phyloP scores from a whole-genome alignment of 1,140 invertebrate species.

The Habropoda laboriosa region DNA sequence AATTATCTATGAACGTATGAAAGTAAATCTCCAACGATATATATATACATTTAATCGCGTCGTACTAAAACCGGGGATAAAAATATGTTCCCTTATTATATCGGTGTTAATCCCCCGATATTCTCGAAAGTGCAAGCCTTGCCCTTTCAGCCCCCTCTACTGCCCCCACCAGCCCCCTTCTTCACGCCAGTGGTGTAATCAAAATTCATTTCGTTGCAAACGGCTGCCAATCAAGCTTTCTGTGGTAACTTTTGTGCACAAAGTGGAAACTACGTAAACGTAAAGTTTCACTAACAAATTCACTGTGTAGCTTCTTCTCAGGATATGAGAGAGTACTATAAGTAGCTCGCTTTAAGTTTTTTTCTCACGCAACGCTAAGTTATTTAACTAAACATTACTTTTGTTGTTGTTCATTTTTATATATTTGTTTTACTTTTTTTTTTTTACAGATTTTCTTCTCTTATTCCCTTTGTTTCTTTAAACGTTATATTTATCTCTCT shows the following conservation, averaged over 20 bases:
- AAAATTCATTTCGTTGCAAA: constrained; percentile 65
- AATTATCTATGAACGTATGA: no score
- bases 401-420: constrained; percentile 39
- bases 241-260: constrained; percentile 70
- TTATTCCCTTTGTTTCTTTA: background rate
- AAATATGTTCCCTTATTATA: constrained; percentile 1
- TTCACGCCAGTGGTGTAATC: constrained; percentile 53
- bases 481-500: background rate
- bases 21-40: background rate
- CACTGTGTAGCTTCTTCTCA: constrained; percentile 50
- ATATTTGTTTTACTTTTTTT: constrained; percentile 36
- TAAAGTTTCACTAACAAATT: constrained; percentile 66
- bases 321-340: constrained; percentile 44
- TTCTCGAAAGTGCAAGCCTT: constrained; percentile 44
- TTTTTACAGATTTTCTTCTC: constrained; percentile 25
- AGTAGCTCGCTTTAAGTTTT: constrained; percentile 63
- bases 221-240: constrained; percentile 69
- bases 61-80: constrained; percentile 18
- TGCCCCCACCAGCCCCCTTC: constrained; percentile 5
- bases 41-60: constrained; percentile 28
- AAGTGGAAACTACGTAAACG: constrained; percentile 65
- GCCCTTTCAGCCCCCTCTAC: constrained; percentile 2
- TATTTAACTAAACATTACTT: constrained; percentile 49
- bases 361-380: constrained; percentile 53
- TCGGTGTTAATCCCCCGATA: constrained; percentile 26